Evolutionary conservation across 2,888 invertebrate genomes (phyloP).

Genomic region (Congeria kusceri): DNA sequence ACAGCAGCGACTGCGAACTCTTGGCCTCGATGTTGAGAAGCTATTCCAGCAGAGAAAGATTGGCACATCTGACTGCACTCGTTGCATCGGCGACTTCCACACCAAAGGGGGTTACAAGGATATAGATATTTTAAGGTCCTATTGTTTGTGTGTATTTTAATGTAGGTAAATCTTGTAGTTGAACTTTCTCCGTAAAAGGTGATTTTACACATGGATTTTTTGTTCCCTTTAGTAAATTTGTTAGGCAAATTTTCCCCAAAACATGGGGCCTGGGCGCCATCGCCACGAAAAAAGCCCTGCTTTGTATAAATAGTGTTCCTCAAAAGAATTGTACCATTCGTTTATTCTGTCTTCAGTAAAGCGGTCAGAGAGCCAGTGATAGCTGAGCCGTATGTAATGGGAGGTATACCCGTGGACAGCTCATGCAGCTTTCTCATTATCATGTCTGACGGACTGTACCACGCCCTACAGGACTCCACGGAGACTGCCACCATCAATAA

Average conservation of each 20-base stretch:
- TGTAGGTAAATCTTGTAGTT: neutral
- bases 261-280: too few relatives aligned
- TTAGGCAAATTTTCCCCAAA: too few relatives aligned
- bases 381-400: conserved; percentile 92
- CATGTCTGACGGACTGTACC: conserved; percentile 94
- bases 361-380: conserved; percentile 93
- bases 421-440: conserved; percentile 93
- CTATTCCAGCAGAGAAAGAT: conserved; percentile 89
- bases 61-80: conserved; percentile 90
- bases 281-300: too few relatives aligned
- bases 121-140: conserved; percentile 89
- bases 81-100: conserved; percentile 94
- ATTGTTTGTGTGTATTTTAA: neutral
- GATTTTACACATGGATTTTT: too few relatives aligned
- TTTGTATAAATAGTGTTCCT: too few relatives aligned
- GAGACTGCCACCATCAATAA: conserved; percentile 90
- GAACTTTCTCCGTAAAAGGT: neutral
- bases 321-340: neutral
- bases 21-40: conserved; percentile 91
- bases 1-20: conserved; percentile 90
- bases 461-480: conserved; percentile 92
- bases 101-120: conserved; percentile 95
- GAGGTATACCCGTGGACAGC: conserved; percentile 92
- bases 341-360: conserved; percentile 81
- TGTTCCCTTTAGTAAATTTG: too few relatives aligned